A percentile compares a stretch with the other conserved stretches of the same genome.
These are phyloP conservation scores for Leptatherina wallacei DNA, from an alignment of 2,797 vertebrate genomes.

Conservation along the genomic window DNA sequence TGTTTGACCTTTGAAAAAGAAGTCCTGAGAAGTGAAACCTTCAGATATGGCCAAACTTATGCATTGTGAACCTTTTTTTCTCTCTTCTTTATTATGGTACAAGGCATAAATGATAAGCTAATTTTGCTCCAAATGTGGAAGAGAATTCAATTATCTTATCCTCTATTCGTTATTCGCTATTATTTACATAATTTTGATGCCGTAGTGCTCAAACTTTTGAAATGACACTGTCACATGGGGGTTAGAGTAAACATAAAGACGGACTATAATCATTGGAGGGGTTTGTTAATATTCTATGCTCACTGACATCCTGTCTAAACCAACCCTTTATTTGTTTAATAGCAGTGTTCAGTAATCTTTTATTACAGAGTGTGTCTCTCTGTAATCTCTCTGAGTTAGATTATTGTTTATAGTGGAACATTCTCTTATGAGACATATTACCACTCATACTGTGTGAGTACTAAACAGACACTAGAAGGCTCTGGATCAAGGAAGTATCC, in stretches of 20 bases:
- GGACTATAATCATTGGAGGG: not conserved
- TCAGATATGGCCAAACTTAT: not conserved
- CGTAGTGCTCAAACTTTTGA: not conserved
- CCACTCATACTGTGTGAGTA: constrained; percentile 21
- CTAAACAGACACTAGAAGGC: constrained; percentile 1
- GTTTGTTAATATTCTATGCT: constrained; percentile 21
- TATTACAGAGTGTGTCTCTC: not conserved
- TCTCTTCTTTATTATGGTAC: not conserved
- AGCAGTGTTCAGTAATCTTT: constrained; percentile 45
- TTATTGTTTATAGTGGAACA: constrained; percentile 15
- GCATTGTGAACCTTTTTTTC: not conserved
- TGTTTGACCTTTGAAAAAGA: not conserved
- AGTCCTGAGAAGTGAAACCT: not conserved
- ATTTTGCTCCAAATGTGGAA: not conserved
- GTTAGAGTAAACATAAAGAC: not conserved
- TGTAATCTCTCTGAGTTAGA: not conserved
- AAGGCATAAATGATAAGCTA: not conserved
- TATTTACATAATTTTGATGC: not conserved
- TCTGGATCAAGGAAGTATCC: constrained; percentile 36
- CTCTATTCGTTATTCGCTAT: not conserved
- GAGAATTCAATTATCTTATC: not conserved
- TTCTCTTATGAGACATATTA: constrained; percentile 26
- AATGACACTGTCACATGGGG: not conserved
- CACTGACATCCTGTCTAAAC: constrained; percentile 32
- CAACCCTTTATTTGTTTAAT: constrained; percentile 45